These are phyloP conservation scores for Trachymyrmex septentrionalis DNA, from an alignment of 1,140 invertebrate genomes.

Conservation along the genomic window DNA sequence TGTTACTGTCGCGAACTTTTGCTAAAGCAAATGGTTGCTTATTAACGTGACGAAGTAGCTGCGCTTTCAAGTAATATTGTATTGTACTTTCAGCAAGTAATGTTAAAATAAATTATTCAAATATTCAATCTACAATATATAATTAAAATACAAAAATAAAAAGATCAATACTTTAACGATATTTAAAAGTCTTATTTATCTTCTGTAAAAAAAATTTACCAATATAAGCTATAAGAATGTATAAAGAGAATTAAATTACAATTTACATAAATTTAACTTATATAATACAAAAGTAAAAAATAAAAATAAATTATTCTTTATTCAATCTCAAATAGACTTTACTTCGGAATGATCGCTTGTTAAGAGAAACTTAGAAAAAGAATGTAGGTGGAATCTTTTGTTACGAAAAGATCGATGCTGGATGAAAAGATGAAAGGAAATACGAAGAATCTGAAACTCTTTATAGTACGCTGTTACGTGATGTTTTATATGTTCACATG, in stretches of 20 bases:
- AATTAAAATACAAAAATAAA: not conserved
- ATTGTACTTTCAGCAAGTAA: not conserved
- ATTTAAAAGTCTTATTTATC: not conserved
- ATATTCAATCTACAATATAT: not conserved
- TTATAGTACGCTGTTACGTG: not conserved
- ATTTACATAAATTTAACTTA: constrained; percentile 3
- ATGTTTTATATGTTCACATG: not conserved
- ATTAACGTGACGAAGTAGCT: not conserved
- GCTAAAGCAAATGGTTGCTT: not conserved
- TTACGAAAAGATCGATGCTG: not conserved
- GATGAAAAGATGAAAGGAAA: not conserved
- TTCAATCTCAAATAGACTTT: constrained; percentile 12
- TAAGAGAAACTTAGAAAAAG: not conserved
- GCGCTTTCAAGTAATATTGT: not conserved
- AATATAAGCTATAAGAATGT: not conserved
- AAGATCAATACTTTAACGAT: not conserved
- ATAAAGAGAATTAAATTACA: not conserved
- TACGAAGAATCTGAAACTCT: not conserved
- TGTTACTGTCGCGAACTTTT: constrained; percentile 24
- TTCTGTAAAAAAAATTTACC: not conserved
- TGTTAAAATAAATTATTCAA: not conserved
- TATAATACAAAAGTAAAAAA: not conserved
- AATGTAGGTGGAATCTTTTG: not conserved
- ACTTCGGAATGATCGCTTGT: not conserved
- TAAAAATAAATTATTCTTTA: constrained; percentile 19